phyloP scores from a whole-genome alignment of 2,888 invertebrate species.

The Aricia artaxerxes region DNA sequence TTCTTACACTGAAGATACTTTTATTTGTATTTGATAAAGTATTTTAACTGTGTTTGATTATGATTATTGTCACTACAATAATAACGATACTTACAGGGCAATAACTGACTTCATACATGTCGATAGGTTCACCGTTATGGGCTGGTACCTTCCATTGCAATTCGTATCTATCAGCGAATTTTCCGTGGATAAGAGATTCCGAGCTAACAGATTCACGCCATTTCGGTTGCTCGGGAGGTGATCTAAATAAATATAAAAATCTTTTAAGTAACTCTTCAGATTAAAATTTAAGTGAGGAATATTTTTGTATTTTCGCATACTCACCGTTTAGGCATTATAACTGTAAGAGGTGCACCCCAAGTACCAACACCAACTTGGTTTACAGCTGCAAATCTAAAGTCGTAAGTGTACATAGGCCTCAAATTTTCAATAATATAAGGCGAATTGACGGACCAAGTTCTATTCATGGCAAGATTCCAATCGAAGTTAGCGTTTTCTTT shows the following conservation, averaged over 20 bases:
- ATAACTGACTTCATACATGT: conserved; percentile 88
- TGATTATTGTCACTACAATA: neutral
- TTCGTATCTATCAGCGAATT: conserved; percentile 89
- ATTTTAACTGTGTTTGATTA: too few relatives aligned
- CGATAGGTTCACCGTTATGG: conserved; percentile 94
- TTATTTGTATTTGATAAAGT: too few relatives aligned
- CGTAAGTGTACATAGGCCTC: conserved; percentile 87
- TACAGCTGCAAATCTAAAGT: conserved; percentile 91
- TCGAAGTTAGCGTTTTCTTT: conserved; percentile 83
- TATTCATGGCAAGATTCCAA: conserved; percentile 85
- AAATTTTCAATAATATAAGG: conserved; percentile 90
- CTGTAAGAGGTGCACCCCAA: conserved; percentile 84
- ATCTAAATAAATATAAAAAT: conserved; percentile 59
- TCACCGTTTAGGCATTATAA: conserved; percentile 86
- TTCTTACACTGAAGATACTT: too few relatives aligned
- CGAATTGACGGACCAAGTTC: conserved; percentile 90
- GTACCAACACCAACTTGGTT: conserved; percentile 91
- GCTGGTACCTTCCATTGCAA: conserved; percentile 91
- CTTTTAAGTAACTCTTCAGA: neutral
- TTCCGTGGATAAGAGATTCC: conserved; percentile 71
- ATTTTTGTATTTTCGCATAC: conserved; percentile 15
- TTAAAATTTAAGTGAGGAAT: neutral
- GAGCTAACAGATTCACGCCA: conserved; percentile 71
- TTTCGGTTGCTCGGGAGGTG: conserved; percentile 85
- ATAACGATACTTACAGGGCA: conserved; percentile 84